Evolutionary conservation across 2,888 invertebrate species (phyloP).

Genomic region (Byasa hedistus): DNA sequence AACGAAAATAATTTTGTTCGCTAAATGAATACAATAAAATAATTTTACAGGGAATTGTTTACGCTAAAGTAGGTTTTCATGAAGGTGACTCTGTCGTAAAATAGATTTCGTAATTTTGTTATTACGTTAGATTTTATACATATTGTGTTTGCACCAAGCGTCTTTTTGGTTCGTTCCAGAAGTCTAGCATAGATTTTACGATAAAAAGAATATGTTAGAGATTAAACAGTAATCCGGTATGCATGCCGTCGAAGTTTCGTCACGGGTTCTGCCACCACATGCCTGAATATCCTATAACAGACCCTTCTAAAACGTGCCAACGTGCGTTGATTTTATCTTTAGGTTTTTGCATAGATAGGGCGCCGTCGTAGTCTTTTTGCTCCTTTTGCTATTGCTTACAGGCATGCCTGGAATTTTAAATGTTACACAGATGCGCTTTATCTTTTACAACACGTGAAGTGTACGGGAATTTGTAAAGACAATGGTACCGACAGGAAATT

Average conservation of each 20-base stretch:
- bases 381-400: slow-evolving; percentile 9
- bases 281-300: slow-evolving; percentile 19
- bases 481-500: not conserved
- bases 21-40: too few species aligned
- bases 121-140: too few species aligned
- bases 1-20: too few species aligned
- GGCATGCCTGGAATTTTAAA: slow-evolving; percentile 23
- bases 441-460: not conserved
- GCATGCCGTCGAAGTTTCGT: slow-evolving; percentile 1
- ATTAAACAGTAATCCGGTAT: not conserved
- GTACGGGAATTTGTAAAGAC: not conserved
- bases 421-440: slow-evolving; percentile 21
- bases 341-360: slow-evolving; percentile 33
- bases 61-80: too few species aligned
- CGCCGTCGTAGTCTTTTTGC: slow-evolving; percentile 14
- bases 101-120: too few species aligned
- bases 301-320: slow-evolving; percentile 25
- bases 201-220: not conserved
- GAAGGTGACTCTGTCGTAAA: too few species aligned
- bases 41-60: too few species aligned
- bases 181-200: not conserved
- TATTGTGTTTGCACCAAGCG: too few species aligned
- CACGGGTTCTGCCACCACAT: slow-evolving; percentile 9
- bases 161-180: not conserved
- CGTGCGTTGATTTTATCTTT: slow-evolving; percentile 36